A percentile compares a stretch with the other conserved stretches of the same genome.
Conservation (phyloP, 2,113 vertebrate species). For the human (Homo sapiens) region DNA sequence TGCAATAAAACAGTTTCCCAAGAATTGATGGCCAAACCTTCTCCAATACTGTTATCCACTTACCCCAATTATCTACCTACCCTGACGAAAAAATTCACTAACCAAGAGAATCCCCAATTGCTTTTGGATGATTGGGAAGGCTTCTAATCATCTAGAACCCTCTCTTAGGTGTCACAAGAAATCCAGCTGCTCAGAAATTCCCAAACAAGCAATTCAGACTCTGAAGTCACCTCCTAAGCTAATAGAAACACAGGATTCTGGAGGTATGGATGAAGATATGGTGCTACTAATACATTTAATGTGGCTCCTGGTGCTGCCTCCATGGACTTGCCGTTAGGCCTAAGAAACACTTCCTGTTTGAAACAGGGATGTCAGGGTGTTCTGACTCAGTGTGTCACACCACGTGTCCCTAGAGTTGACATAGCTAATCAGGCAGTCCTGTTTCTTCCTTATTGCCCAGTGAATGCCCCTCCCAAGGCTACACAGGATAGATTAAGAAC, state of each 20-base stretch:
- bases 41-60: neutral
- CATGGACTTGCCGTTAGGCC: neutral
- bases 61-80: neutral
- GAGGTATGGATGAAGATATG: rapidly evolving
- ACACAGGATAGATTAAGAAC: neutral
- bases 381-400: neutral
- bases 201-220: neutral
- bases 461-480: neutral
- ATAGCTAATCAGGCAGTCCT: neutral
- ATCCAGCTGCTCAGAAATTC: neutral
- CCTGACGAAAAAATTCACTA: neutral
- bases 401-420: rapidly evolving
- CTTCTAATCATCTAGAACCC: neutral
- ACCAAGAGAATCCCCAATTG: neutral
- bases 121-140: neutral
- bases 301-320: neutral
- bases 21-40: neutral
- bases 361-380: neutral
- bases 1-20: neutral
- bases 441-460: neutral
- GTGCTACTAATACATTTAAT: neutral
- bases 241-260: neutral
- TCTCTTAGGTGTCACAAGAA: neutral
- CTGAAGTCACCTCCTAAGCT: neutral
- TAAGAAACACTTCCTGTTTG: neutral